Conservation (phyloP, 2,113 vertebrate species). For the Melanerpes aurifrons region DNA sequence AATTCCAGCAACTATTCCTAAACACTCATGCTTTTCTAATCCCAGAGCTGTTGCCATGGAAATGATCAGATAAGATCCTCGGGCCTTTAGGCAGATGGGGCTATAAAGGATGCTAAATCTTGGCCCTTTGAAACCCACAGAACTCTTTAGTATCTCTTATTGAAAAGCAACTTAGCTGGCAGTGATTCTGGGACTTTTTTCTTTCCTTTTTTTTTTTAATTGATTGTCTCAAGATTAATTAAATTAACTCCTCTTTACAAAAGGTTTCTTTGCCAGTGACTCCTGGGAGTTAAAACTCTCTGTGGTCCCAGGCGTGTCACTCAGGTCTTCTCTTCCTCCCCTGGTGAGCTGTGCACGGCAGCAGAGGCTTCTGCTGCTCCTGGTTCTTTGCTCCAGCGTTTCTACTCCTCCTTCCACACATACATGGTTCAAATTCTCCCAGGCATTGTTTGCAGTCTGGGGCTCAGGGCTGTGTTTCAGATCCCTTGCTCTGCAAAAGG, state of each 20-base stretch:
- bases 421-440: not conserved
- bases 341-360: not conserved
- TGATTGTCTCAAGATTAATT: slow-evolving; percentile 36
- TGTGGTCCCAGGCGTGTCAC: not conserved
- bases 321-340: not conserved
- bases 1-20: slow-evolving; percentile 80
- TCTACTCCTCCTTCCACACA: not conserved
- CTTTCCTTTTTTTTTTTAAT: not conserved
- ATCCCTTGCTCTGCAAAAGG: not conserved
- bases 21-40: slow-evolving; percentile 81
- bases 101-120: slow-evolving; percentile 68
- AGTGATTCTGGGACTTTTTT: not conserved
- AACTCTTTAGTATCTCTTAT: slow-evolving; percentile 49
- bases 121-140: slow-evolving; percentile 60
- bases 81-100: slow-evolving; percentile 78
- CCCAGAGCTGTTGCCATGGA: slow-evolving; percentile 84
- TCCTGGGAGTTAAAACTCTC: not conserved
- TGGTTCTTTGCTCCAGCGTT: not conserved
- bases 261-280: not conserved
- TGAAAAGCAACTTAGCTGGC: slow-evolving; percentile 4
- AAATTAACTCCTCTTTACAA: not conserved
- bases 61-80: slow-evolving; percentile 80
- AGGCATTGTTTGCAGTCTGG: fast-evolving
- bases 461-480: not conserved
- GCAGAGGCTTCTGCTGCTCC: too few species aligned